Conservation (phyloP, 1,140 invertebrate genomes). For the Pachypeltis micranthus region DNA sequence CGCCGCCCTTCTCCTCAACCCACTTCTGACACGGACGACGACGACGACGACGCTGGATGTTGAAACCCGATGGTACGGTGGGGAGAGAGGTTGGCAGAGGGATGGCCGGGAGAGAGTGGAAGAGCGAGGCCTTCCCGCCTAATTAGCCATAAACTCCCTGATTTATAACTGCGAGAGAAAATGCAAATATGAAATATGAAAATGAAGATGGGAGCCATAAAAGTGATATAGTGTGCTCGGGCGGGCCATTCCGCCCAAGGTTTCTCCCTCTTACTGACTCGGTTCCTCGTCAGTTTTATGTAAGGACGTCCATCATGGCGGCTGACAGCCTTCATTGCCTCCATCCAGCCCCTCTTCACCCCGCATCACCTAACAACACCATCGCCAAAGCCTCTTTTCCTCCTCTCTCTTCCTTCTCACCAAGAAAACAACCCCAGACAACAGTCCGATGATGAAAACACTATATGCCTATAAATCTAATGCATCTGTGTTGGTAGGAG, state of each 20-base stretch:
- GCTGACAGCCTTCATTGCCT: slow-evolving; percentile 50
- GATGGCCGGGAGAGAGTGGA: neutral
- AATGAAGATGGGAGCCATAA: slow-evolving; percentile 67
- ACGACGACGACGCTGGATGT: too few species aligned
- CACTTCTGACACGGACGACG: too few species aligned
- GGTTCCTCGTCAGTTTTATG: slow-evolving; percentile 44
- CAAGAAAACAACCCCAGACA: slow-evolving; percentile 12
- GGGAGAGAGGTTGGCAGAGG: slow-evolving; percentile 1
- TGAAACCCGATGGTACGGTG: neutral
- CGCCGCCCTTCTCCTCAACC: neutral
- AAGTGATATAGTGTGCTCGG: slow-evolving; percentile 62
- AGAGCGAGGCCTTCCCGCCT: slow-evolving; percentile 40
- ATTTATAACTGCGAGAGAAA: slow-evolving; percentile 45
- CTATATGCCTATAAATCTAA: slow-evolving; percentile 24
- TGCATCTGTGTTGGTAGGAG: slow-evolving; percentile 2
- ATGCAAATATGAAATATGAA: slow-evolving; percentile 71
- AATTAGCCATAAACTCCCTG: slow-evolving; percentile 55
- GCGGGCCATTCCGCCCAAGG: slow-evolving; percentile 56
- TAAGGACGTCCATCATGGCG: slow-evolving; percentile 51
- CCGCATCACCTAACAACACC: neutral
- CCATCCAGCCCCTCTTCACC: neutral
- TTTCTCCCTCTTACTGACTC: slow-evolving; percentile 37
- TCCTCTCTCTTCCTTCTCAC: neutral
- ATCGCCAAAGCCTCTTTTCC: neutral
- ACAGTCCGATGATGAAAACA: slow-evolving; percentile 23